Conservation (phyloP, 2,888 invertebrate genomes). For the Drosophila rubida region DNA sequence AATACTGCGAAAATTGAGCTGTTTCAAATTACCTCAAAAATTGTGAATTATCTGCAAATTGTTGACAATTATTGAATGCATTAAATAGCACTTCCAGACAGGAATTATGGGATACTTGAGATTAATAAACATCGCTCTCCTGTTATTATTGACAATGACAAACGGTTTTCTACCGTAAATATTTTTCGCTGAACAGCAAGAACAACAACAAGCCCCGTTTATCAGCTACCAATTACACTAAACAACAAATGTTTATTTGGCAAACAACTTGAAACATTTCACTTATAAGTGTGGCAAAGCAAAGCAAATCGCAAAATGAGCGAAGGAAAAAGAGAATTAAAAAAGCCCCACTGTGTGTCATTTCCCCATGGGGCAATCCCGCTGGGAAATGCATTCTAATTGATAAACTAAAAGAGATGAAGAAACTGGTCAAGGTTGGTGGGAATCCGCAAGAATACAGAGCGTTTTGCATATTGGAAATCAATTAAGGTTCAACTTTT, state of each 20-base stretch:
- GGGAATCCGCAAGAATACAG: not conserved
- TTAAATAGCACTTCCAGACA: conserved; percentile 10
- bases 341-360: not conserved
- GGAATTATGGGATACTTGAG: conserved; percentile 19
- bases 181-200: conserved; percentile 13
- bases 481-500: not conserved
- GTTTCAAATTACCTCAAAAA: not conserved
- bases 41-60: not conserved
- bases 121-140: conserved; percentile 7
- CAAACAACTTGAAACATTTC: not conserved
- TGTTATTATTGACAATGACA: conserved; percentile 21
- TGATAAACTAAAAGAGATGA: not conserved
- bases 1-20: not conserved
- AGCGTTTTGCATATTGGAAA: not conserved
- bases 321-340: not conserved
- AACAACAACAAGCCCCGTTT: not conserved
- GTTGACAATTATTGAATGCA: conserved; percentile 1
- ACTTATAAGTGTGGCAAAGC: not conserved
- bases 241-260: not conserved
- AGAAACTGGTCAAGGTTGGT: not conserved
- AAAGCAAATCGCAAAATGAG: not conserved
- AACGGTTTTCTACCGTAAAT: conserved; percentile 8
- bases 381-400: not conserved
- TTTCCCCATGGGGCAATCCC: not conserved
- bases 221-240: conserved; percentile 18